Evolutionary conservation across 2,113 vertebrate species (phyloP).

Genomic region (Pogonocichla stellata): DNA sequence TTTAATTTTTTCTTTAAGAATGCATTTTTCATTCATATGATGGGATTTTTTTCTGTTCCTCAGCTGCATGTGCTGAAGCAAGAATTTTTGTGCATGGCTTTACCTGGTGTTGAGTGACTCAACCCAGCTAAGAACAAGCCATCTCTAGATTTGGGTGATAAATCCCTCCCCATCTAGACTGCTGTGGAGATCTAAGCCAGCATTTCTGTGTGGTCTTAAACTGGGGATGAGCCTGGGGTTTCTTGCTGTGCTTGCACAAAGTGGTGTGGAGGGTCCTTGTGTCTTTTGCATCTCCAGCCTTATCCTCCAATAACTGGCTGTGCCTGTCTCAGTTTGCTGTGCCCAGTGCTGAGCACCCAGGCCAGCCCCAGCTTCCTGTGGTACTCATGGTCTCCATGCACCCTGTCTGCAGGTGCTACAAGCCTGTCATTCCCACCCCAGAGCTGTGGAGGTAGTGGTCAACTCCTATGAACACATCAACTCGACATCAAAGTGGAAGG

Average conservation of each 20-base stretch:
- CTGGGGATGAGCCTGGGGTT: background rate
- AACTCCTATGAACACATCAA: conserved; percentile 88
- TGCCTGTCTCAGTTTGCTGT: background rate
- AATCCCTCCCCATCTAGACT: background rate
- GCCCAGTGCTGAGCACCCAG: background rate
- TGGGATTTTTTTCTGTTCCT: background rate
- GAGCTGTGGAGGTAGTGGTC: conserved; percentile 84
- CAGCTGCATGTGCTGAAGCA: background rate
- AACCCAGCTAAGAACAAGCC: background rate
- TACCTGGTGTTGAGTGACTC: background rate
- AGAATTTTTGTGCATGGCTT: background rate
- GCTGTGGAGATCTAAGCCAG: background rate
- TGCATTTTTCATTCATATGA: background rate
- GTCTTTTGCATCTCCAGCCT: background rate
- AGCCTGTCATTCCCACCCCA: conserved; percentile 82
- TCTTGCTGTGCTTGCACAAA: background rate
- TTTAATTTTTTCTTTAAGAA: background rate
- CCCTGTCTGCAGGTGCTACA: conserved; percentile 84
- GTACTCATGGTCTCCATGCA: background rate
- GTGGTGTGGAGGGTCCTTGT: background rate
- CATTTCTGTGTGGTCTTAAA: background rate
- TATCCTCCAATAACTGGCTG: accelerated
- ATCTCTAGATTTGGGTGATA: background rate
- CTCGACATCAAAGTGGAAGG: conserved; percentile 84
- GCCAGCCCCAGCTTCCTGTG: background rate